Percentiles rank a stretch among this genome's conserved stretches.
phyloP scores from a whole-genome alignment of 2,888 invertebrate genomes.

The Andrena hattorfiana region DNA sequence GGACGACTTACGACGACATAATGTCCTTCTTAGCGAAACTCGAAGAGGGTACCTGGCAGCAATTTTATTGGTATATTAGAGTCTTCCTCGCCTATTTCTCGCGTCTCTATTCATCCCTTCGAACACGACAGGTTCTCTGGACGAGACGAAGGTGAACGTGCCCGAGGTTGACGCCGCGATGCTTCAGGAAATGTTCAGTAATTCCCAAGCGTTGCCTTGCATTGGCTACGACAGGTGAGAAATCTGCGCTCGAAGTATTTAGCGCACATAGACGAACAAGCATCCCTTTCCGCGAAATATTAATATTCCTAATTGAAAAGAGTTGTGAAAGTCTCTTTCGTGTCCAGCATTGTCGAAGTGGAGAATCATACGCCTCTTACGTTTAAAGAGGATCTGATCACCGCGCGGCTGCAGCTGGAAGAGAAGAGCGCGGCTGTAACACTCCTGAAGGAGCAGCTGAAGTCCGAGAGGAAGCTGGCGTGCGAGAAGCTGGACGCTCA shows the following conservation, averaged over 20 bases:
- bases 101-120: neutral
- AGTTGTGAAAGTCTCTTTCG: neutral
- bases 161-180: constrained; percentile 26
- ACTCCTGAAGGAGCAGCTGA: constrained; percentile 80
- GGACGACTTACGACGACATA: constrained; percentile 79
- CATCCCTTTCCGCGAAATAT: no score
- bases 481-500: constrained; percentile 84
- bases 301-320: no score
- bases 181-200: constrained; percentile 22
- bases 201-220: neutral
- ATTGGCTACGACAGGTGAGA: constrained; percentile 28
- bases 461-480: constrained; percentile 82
- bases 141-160: constrained; percentile 3
- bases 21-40: constrained; percentile 78
- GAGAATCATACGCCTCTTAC: neutral
- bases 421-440: constrained; percentile 78
- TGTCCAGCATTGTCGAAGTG: neutral
- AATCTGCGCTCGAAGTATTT: neutral
- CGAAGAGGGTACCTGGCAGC: constrained; percentile 71
- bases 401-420: constrained; percentile 76
- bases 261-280: no score
- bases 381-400: constrained; percentile 76
- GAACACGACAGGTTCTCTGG: constrained; percentile 19
- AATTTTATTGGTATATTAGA: constrained; percentile 17
- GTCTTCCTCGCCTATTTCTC: neutral